Percentiles rank a stretch among this genome's conserved stretches.
phyloP scores from a whole-genome alignment of 64 coral and sea anemone genomes.

The Cladopsammia gracilis region DNA sequence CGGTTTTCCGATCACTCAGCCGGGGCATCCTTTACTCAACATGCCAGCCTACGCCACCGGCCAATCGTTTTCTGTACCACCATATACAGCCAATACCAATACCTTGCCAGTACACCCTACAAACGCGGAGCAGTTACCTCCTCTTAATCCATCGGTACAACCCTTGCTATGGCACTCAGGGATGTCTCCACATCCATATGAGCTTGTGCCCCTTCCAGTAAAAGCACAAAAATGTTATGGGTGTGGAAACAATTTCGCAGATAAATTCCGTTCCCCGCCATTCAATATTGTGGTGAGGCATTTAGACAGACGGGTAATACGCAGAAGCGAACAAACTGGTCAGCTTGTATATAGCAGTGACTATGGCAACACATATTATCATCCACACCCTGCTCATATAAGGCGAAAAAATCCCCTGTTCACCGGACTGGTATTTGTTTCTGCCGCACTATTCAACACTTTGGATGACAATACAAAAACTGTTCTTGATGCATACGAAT shows the following conservation, averaged over 20 bases:
- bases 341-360: constrained; percentile 1
- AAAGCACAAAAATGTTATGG: constrained; percentile 51
- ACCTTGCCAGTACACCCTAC: too few species aligned
- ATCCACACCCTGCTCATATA: neutral
- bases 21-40: too few species aligned
- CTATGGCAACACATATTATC: constrained; percentile 65
- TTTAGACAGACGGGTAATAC: constrained; percentile 1
- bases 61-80: neutral
- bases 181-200: constrained; percentile 44
- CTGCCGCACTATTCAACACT: too few species aligned
- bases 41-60: neutral
- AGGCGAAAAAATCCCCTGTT: constrained; percentile 34
- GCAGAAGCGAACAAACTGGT: neutral
- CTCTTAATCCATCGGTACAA: too few species aligned
- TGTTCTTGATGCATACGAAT: too few species aligned
- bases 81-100: neutral
- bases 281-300: constrained; percentile 55
- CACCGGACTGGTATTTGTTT: neutral
- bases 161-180: constrained; percentile 43
- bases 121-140: too few species aligned
- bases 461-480: neutral
- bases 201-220: constrained; percentile 6
- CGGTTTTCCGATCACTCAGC: too few species aligned
- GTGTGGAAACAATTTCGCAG: constrained; percentile 22
- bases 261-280: constrained; percentile 25